Evolutionary conservation across 2,113 vertebrate species (phyloP).

Genomic region (Butastur rufipennis): DNA sequence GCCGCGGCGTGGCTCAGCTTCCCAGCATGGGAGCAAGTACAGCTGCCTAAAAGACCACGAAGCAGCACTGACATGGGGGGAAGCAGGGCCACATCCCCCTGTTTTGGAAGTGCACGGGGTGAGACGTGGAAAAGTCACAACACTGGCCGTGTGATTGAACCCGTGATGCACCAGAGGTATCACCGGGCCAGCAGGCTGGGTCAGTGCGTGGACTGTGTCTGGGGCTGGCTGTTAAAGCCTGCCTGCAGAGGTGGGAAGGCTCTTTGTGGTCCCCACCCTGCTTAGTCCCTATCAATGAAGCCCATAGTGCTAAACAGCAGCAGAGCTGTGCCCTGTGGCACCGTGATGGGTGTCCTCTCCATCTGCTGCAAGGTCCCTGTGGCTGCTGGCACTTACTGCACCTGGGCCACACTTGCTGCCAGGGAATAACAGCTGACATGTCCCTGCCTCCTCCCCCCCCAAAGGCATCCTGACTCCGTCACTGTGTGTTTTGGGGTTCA

Average conservation of each 20-base stretch:
- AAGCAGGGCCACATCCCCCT: background rate
- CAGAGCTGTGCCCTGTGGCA: background rate
- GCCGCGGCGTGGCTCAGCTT: rapidly evolving
- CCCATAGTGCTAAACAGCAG: background rate
- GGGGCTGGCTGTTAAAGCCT: background rate
- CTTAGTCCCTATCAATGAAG: rapidly evolving
- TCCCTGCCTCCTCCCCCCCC: background rate
- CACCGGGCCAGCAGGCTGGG: background rate
- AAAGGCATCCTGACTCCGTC: background rate
- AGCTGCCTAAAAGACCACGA: background rate
- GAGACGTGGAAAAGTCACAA: background rate
- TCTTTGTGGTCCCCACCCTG: background rate
- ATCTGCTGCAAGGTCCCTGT: background rate
- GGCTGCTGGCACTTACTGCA: background rate
- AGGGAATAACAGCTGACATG: background rate
- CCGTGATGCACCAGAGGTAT: background rate
- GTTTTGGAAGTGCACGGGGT: background rate
- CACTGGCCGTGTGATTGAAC: rapidly evolving
- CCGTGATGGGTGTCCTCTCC: rapidly evolving
- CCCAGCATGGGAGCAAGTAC: rapidly evolving
- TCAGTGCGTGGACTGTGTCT: rapidly evolving
- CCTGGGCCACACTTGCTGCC: background rate
- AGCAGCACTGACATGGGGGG: background rate
- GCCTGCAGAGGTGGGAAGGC: background rate
- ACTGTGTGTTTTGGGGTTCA: slow-evolving; percentile 51